phyloP scores from a whole-genome alignment of 2,797 vertebrate genomes.

The Jordanella pulchra region DNA sequence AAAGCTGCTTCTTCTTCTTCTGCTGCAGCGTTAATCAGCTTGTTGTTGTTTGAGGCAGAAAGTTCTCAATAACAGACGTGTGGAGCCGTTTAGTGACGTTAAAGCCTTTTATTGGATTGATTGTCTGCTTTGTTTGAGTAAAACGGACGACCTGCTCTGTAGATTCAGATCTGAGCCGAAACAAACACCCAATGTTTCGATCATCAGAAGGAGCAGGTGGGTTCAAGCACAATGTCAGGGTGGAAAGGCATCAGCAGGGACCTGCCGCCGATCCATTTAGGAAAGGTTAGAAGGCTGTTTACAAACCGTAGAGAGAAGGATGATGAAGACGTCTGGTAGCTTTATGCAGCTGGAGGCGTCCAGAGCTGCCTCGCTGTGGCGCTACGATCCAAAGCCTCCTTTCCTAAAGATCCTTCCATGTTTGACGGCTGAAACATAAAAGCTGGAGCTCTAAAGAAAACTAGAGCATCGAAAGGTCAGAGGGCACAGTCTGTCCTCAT shows the following conservation, averaged over 20 bases:
- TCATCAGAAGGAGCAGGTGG: background rate
- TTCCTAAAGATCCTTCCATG: background rate
- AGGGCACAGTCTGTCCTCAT: no score
- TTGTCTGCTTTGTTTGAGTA: background rate
- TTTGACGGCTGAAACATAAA: no score
- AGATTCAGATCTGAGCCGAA: background rate
- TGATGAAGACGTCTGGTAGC: no score
- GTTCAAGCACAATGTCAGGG: background rate
- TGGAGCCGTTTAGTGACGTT: background rate
- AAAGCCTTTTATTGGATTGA: background rate
- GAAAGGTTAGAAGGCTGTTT: background rate
- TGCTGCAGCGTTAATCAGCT: conserved; percentile 5
- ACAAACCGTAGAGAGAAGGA: no score
- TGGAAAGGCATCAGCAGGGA: background rate
- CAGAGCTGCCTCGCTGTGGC: background rate
- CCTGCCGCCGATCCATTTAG: background rate
- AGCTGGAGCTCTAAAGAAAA: no score
- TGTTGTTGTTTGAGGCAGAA: conserved; percentile 43
- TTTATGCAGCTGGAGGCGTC: background rate
- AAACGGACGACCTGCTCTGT: background rate
- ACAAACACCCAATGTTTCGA: no score
- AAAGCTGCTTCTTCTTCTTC: conserved; percentile 8
- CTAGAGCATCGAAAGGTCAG: no score
- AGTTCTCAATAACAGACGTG: conserved; percentile 17
- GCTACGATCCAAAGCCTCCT: background rate